Conservation (phyloP, 2,113 vertebrate genomes). For the Tympanuchus pallidicinctus region DNA sequence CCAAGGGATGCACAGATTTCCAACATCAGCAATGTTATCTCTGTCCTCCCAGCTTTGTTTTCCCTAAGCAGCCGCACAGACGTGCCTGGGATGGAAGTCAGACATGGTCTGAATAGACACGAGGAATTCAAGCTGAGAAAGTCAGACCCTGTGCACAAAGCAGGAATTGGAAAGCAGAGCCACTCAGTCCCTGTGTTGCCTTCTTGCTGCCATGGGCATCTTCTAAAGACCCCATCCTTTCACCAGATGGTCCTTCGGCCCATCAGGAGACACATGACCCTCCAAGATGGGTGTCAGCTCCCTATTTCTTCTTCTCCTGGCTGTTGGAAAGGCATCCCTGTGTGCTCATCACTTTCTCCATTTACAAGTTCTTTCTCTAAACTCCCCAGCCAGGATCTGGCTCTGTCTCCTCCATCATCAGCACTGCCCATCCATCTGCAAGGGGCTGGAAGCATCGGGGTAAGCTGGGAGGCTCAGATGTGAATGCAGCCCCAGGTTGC, state of each 20-base stretch:
- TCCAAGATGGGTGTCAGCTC: background rate
- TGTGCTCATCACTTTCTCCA: background rate
- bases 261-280: background rate
- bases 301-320: background rate
- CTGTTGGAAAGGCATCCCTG: background rate
- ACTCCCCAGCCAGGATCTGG: background rate
- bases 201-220: background rate
- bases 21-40: constrained; percentile 3
- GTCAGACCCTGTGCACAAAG: background rate
- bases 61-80: background rate
- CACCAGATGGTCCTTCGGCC: background rate
- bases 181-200: fast-evolving
- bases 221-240: background rate
- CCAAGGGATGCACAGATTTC: fast-evolving
- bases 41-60: background rate
- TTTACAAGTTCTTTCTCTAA: background rate
- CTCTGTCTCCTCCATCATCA: background rate
- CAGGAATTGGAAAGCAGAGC: background rate
- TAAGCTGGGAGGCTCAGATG: background rate
- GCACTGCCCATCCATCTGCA: background rate
- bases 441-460: background rate
- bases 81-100: constrained; percentile 25
- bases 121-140: background rate
- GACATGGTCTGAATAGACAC: background rate
- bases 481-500: background rate